Base-by-base conservation (phyloP, 2,113 vertebrate species). In the Zosterops borbonicus region DNA sequence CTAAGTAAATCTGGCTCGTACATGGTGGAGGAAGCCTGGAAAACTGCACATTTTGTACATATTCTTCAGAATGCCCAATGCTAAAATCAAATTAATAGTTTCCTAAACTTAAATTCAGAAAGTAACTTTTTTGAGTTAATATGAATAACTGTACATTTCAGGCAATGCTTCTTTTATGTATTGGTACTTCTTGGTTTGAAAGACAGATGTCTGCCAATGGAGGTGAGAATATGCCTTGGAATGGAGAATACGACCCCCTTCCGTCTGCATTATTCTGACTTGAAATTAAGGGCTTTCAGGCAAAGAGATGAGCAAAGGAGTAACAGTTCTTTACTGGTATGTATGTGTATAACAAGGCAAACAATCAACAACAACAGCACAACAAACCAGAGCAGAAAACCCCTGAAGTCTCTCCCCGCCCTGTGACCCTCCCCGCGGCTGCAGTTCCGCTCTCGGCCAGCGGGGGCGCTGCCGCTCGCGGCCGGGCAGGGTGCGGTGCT, bases 71-170 rank as follows among this genome's bases (percentile, higher is more conserved):
- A 89, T 53, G 68, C 87, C 35, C 76, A 62, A 89, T 20, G 8
- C 74, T 90, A 94, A 96, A 97, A 88, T 96, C 79, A 95, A 97
- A 97, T 71, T 94, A 62, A 89, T 95, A 35, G 39, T 96, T 98
- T 93, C 71, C 80, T 97, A 91, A 90, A 91, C 28, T 15, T 29
- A 86, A 60, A 5, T 53, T 84, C 73, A 64, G 63, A 81, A 80
- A 60, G 14, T 28, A 87, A 59, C 41, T 71, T 49, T 70, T 42
- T 47, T 2, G 71, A 83, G 25, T 39, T 55, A 65, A 55, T 55
- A 46, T 5, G 56, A 35, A 39, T 29, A 67, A 42, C 11, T 58
- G 35, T 31, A 55, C 31, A 44, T 56, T 77, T 64, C 56, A 82
- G 55, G 14, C 44, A 68, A 1, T 80, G 14, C 18, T 21, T 3